Conservation (phyloP, 2,888 invertebrate genomes). For the Alsophila aescularia region DNA sequence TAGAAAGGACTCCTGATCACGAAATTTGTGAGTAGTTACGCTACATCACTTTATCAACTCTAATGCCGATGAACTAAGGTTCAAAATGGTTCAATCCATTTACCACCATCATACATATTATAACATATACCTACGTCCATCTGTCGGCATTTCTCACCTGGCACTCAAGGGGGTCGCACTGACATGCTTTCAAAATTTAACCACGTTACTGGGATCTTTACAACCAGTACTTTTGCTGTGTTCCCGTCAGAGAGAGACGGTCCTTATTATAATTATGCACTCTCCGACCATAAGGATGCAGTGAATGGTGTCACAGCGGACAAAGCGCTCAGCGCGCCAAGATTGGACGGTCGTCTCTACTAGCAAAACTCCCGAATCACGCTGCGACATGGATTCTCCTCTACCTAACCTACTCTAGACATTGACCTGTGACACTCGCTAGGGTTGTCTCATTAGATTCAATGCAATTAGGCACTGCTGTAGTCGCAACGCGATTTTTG, state of each 20-base stretch:
- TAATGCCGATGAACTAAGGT: no score
- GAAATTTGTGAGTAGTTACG: no score
- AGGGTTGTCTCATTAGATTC: slow-evolving; percentile 34
- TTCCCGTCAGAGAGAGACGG: neutral
- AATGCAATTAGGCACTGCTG: slow-evolving; percentile 21
- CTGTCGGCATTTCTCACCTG: slow-evolving; percentile 20
- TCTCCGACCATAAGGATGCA: neutral
- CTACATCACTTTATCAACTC: no score
- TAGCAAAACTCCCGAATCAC: neutral
- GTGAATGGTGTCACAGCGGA: no score
- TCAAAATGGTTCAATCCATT: no score
- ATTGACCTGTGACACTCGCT: slow-evolving; percentile 42
- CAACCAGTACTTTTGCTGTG: neutral
- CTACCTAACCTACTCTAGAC: no score
- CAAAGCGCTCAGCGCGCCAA: neutral
- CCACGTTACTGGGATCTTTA: slow-evolving; percentile 1
- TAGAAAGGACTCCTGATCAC: no score
- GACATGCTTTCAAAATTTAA: slow-evolving; percentile 3
- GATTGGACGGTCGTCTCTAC: neutral
- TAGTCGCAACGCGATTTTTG: neutral
- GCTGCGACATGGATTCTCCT: slow-evolving; percentile 7
- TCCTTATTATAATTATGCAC: neutral
- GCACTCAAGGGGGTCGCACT: slow-evolving; percentile 10
- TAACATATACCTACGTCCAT: slow-evolving; percentile 13
- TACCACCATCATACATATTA: neutral